Percentiles rank a stretch among this genome's conserved stretches.
Conservation (phyloP, 2,888 invertebrate species). For the Dicycla oo region DNA sequence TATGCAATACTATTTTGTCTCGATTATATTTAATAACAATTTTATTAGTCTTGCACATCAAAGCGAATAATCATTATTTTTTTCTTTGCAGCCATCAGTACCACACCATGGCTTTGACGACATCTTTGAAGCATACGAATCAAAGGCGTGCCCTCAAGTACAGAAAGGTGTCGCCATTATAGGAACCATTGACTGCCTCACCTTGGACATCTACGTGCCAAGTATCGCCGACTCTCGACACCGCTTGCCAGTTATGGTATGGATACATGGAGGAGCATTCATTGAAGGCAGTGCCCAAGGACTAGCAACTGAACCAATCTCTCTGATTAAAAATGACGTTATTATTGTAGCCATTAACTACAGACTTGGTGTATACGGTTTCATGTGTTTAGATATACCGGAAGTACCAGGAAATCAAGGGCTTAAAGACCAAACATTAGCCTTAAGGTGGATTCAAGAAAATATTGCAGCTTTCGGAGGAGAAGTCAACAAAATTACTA, state of each 20-base stretch:
- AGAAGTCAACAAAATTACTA: slow-evolving; percentile 51
- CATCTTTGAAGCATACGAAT: slow-evolving; percentile 62
- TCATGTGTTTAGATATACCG: slow-evolving; percentile 63
- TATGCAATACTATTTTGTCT: neutral
- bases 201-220: slow-evolving; percentile 61
- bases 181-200: slow-evolving; percentile 52
- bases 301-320: slow-evolving; percentile 11
- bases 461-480: slow-evolving; percentile 73
- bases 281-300: slow-evolving; percentile 9
- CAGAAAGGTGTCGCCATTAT: too few relatives aligned
- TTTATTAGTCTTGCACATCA: neutral
- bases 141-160: slow-evolving; percentile 18
- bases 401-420: slow-evolving; percentile 74
- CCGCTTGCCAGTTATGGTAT: slow-evolving; percentile 29
- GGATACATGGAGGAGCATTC: slow-evolving; percentile 44
- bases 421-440: slow-evolving; percentile 70
- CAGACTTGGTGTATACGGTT: slow-evolving; percentile 66
- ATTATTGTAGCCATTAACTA: slow-evolving; percentile 48
- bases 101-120: slow-evolving; percentile 56
- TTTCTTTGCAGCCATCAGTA: slow-evolving; percentile 53
- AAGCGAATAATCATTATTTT: neutral
- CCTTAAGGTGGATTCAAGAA: slow-evolving; percentile 70
- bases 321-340: slow-evolving; percentile 42
- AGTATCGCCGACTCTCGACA: too few relatives aligned
- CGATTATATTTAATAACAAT: neutral